Conservation (phyloP, 2,888 invertebrate genomes). For the Oscheius onirici region DNA sequence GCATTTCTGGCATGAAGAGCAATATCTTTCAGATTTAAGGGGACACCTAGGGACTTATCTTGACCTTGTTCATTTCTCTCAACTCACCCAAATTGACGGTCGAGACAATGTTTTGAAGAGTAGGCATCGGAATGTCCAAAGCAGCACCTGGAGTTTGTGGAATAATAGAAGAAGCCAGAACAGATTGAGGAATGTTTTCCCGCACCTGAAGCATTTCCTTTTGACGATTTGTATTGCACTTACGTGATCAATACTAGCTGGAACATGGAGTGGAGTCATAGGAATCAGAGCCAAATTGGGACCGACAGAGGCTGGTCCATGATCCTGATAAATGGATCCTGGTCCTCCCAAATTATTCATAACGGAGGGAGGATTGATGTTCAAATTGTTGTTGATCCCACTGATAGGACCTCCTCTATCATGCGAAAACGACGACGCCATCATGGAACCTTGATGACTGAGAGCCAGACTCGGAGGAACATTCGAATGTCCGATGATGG, state of each 20-base stretch:
- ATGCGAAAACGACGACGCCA: constrained; percentile 25
- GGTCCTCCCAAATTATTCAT: constrained; percentile 31
- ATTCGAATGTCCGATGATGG: constrained; percentile 26
- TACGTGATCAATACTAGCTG: constrained; percentile 32
- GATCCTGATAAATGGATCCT: constrained; percentile 34
- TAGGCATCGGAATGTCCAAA: constrained; percentile 69
- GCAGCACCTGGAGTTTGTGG: constrained; percentile 59
- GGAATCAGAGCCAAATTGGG: constrained; percentile 55
- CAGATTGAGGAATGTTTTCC: constrained; percentile 35
- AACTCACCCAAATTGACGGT: constrained; percentile 85
- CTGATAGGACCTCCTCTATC: constrained; percentile 38
- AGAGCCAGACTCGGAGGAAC: constrained; percentile 26
- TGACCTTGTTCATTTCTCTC: background rate
- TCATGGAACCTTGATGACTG: constrained; percentile 30
- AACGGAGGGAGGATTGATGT: constrained; percentile 57
- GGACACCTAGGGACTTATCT: constrained; percentile 77
- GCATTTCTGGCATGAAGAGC: constrained; percentile 97
- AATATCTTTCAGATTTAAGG: constrained; percentile 93
- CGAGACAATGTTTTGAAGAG: constrained; percentile 86
- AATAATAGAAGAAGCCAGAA: constrained; percentile 41
- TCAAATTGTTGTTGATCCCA: constrained; percentile 43
- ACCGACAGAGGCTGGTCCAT: constrained; percentile 50
- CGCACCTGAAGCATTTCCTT: constrained; percentile 19
- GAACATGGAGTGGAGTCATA: constrained; percentile 66
- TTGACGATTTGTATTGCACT: background rate